Conservation (phyloP, 2,113 vertebrate genomes). For the Eubucco bourcierii region DNA sequence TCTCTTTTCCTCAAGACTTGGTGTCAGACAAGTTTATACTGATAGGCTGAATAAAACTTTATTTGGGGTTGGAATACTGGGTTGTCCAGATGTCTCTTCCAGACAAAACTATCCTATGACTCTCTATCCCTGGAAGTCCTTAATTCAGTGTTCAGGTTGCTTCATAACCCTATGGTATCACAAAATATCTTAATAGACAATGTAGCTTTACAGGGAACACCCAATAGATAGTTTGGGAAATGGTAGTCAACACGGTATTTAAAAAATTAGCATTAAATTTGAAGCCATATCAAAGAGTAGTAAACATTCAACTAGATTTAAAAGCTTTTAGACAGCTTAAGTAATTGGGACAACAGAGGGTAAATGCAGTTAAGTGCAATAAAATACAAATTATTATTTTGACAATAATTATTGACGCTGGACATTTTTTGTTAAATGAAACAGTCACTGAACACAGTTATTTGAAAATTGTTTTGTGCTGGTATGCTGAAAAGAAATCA, state of each 20-base stretch:
- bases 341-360: neutral
- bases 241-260: neutral
- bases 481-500: neutral
- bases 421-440: neutral
- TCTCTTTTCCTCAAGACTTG: too few relatives aligned
- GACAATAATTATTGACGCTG: neutral
- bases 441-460: neutral
- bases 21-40: too few relatives aligned
- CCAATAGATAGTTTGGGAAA: neutral
- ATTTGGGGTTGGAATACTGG: neutral
- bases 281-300: neutral
- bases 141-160: neutral
- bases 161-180: neutral
- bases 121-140: neutral
- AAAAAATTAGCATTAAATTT: neutral
- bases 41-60: too few relatives aligned
- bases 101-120: neutral
- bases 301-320: neutral
- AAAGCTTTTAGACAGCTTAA: neutral
- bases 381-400: neutral
- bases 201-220: neutral
- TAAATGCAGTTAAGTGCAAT: neutral
- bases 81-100: neutral
- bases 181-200: accelerated
- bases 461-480: neutral